Conservation (phyloP, 1,140 invertebrate species). For the Venustaconcha ellipsiformis region DNA sequence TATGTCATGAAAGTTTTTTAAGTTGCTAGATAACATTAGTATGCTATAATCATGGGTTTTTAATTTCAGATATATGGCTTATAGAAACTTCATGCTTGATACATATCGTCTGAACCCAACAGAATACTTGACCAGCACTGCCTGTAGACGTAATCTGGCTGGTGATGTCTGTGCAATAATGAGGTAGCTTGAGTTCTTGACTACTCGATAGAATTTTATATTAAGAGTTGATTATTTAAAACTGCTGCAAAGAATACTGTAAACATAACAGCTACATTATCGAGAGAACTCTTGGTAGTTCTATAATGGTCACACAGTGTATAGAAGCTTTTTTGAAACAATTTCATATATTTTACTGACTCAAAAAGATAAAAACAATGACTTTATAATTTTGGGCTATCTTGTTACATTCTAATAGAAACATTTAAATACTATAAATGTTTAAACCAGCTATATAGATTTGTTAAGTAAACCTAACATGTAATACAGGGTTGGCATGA, state of each 20-base stretch:
- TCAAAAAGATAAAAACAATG: too few relatives aligned
- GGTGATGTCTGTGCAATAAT: slow-evolving; percentile 99
- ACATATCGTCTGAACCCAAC: slow-evolving; percentile 99
- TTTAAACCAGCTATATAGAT: neutral
- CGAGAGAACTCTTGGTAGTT: too few relatives aligned
- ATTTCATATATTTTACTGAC: too few relatives aligned
- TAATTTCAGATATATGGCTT: slow-evolving; percentile 85
- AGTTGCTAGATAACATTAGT: too few relatives aligned
- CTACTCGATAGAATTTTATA: neutral
- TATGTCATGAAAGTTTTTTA: too few relatives aligned
- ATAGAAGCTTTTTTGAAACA: too few relatives aligned
- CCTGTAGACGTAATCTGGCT: slow-evolving; percentile 95
- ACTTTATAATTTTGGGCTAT: too few relatives aligned
- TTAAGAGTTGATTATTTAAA: neutral
- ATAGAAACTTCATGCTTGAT: slow-evolving; percentile 99
- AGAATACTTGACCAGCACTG: slow-evolving; percentile 98
- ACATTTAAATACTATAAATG: neutral
- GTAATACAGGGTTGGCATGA: neutral
- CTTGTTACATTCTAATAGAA: too few relatives aligned
- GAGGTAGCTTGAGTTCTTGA: slow-evolving; percentile 72
- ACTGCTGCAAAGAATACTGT: too few relatives aligned
- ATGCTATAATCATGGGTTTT: neutral
- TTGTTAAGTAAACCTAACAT: neutral
- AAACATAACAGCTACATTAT: too few relatives aligned
- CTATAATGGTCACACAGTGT: too few relatives aligned